Percentiles rank a stretch among this genome's conserved stretches.
Evolutionary conservation across 30 jellyfish, hydroid and myxozoan species (phyloP).

Genomic region (Aurelia sp.): DNA sequence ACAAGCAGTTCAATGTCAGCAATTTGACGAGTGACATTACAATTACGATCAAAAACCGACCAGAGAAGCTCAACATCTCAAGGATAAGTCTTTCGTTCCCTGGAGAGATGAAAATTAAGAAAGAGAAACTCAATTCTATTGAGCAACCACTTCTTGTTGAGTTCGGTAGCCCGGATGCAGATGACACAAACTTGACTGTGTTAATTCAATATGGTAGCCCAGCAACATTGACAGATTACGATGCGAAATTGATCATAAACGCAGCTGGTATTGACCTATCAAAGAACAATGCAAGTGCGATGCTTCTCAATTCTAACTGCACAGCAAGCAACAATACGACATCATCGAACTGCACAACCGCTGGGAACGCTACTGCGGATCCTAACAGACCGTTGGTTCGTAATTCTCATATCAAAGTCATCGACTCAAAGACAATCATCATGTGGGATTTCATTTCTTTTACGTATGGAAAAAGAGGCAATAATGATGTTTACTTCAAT

Average conservation of each 20-base stretch:
- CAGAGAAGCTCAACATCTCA: conserved; percentile 27
- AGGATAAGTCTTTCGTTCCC: conserved; percentile 32
- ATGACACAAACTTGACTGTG: conserved; percentile 46
- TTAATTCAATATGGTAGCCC: conserved; percentile 79
- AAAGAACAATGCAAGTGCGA: background rate
- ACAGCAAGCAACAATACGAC: conserved; percentile 12
- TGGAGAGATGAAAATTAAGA: conserved; percentile 46
- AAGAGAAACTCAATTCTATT: conserved; percentile 23
- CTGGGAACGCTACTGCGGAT: conserved; percentile 16
- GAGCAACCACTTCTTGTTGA: conserved; percentile 63
- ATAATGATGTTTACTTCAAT: conserved; percentile 42
- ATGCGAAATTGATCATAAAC: conserved; percentile 49
- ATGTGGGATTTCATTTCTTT: conserved; percentile 68
- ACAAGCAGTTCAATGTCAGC: conserved; percentile 25
- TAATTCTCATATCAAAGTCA: conserved; percentile 53
- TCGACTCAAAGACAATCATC: conserved; percentile 69
- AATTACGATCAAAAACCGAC: conserved; percentile 38
- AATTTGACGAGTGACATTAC: conserved; percentile 40
- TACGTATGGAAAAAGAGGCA: conserved; percentile 59
- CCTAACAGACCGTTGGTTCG: conserved; percentile 32
- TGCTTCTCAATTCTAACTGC: no score
- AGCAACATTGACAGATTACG: conserved; percentile 66
- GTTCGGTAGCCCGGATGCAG: conserved; percentile 54
- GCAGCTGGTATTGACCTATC: conserved; percentile 31
- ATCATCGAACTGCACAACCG: conserved; percentile 10